Base-by-base conservation (phyloP, 2,113 vertebrate genomes). In the Cairina moschata region DNA sequence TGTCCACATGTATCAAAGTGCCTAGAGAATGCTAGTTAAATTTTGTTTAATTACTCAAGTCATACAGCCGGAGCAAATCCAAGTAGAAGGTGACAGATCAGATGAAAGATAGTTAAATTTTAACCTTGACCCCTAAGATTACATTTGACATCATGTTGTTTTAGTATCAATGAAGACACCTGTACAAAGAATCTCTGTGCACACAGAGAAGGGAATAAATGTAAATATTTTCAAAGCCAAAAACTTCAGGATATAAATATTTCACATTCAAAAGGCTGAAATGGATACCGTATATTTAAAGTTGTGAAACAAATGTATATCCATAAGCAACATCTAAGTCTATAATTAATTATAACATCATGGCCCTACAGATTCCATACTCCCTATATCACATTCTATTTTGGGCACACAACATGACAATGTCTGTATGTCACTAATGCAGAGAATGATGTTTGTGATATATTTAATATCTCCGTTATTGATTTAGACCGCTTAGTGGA, bases 391-490 rank as follows among this genome's bases (percentile, higher is more conserved):
- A 95, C 87, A 60, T 89, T 74, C 94, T 97, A 95, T 97, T 96
- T 91, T 85, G 68, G 66, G 94, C 77, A 91, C n/a, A 88, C 65
- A 95, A 75, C 93, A 94, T 96, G 94, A 96, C 91, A 94, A 86
- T 80, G 83, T 87, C 71, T 89, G 83, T 63, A 97, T 97, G 96
- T 95, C 91, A 97, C 93, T 79, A 95, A 97, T 91, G 94, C 77
- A 13, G 32, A 93, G 93, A 92, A 97, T 96, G 91, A 95, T 81
- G 91, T 72, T 83, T 88, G 94, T 62, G 97, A 96, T 96, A 96
- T 95, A 96, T 97, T 97, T 97, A 97, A 96, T 94, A 83, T n/a
- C 59, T 36, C 59, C n/a, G 86, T 93, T 93, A 97, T 97, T 90
- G 91, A 95, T 97, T 92, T 93, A 96, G 96, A 91, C 87, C 83